These are phyloP conservation scores for Sceloporus tristichus DNA, from an alignment of 2,113 vertebrate genomes.

Conservation along the genomic window DNA sequence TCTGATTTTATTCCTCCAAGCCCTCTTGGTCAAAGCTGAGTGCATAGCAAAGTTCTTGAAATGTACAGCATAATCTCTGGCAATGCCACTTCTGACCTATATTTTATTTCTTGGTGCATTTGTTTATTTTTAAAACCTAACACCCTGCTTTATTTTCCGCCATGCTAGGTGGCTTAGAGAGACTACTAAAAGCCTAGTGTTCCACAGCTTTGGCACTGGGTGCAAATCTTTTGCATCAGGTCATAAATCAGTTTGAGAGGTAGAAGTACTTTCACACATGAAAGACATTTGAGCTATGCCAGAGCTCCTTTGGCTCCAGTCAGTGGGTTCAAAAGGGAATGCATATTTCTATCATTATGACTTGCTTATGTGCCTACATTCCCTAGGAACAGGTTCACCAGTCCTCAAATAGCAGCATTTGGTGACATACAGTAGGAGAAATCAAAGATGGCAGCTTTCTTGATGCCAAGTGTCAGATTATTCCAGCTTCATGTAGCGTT, in stretches of 20 bases:
- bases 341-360: not conserved
- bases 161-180: not conserved
- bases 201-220: not conserved
- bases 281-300: not conserved
- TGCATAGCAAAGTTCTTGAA: not conserved
- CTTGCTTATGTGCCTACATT: not conserved
- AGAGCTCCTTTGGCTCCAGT: not conserved
- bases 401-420: slow-evolving; percentile 2
- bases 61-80: not conserved
- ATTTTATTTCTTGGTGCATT: slow-evolving; percentile 15
- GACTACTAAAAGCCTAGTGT: not conserved
- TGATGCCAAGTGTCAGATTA: not conserved
- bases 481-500: not conserved
- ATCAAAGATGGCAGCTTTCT: not conserved
- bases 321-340: not conserved
- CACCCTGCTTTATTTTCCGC: not conserved
- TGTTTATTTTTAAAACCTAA: slow-evolving; percentile 24
- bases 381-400: not conserved
- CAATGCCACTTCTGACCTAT: not conserved
- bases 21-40: not conserved
- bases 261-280: not conserved
- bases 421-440: not conserved
- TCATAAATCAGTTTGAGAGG: not conserved
- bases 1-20: slow-evolving; percentile 14
- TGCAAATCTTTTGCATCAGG: not conserved